Conservation (phyloP, 2,797 vertebrate genomes). For the Gymnothorax javanicus region DNA sequence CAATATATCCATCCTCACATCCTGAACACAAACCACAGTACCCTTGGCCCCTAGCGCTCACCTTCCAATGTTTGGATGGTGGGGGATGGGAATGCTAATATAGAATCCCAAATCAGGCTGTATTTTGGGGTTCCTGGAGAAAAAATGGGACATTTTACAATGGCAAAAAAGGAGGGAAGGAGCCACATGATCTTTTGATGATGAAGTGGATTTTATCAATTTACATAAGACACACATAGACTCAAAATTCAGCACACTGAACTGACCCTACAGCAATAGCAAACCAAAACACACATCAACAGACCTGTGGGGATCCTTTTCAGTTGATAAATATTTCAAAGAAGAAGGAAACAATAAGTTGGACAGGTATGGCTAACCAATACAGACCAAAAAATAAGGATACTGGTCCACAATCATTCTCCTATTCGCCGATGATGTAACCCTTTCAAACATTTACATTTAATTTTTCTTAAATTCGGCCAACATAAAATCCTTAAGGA, state of each 20-base stretch:
- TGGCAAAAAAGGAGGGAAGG: slow-evolving; percentile 1
- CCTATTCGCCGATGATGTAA: not conserved
- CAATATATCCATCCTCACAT: slow-evolving; percentile 20
- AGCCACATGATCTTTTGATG: slow-evolving; percentile 40
- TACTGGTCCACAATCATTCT: slow-evolving; percentile 8
- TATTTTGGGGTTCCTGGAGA: slow-evolving; percentile 28
- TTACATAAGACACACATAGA: slow-evolving; percentile 35
- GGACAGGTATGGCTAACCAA: not conserved
- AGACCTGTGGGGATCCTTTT: not conserved
- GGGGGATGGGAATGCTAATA: slow-evolving; percentile 10
- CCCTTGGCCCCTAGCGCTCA: slow-evolving; percentile 2
- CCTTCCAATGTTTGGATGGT: slow-evolving; percentile 3
- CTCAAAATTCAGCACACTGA: slow-evolving; percentile 17
- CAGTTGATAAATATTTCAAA: not conserved
- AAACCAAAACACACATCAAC: not conserved
- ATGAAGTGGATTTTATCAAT: slow-evolving; percentile 38
- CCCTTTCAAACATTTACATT: not conserved
- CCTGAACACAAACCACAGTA: slow-evolving; percentile 24
- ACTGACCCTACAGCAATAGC: not conserved
- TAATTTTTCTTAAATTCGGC: not conserved
- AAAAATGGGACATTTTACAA: slow-evolving; percentile 16
- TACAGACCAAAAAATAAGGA: not conserved
- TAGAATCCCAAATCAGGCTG: not conserved
- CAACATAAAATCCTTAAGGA: not conserved
- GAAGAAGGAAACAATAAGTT: not conserved